Conservation (phyloP, 2,797 vertebrate genomes). For the Sebastes cheni region DNA sequence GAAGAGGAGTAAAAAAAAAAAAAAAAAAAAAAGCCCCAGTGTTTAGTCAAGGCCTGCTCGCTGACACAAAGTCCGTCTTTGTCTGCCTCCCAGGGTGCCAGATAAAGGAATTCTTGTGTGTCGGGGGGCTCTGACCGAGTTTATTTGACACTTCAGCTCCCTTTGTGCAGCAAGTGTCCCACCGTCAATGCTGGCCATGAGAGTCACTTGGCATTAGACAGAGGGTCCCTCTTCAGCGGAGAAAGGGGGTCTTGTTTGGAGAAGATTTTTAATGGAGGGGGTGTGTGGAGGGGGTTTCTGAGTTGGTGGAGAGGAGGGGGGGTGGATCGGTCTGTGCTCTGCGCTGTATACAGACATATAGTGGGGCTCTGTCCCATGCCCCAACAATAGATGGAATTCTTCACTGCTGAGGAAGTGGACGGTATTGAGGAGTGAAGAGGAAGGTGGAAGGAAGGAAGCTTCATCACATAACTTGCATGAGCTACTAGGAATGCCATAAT, state of each 20-base stretch:
- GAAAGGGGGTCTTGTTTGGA: conserved; percentile 94
- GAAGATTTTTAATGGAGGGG: conserved; percentile 87
- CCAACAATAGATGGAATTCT: conserved; percentile 87
- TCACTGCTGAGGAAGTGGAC: conserved; percentile 70
- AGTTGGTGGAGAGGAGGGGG: conserved; percentile 26
- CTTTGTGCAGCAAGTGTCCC: conserved; percentile 93
- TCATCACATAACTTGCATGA: neutral
- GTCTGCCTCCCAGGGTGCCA: conserved; percentile 86
- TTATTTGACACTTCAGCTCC: conserved; percentile 94
- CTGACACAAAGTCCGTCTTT: conserved; percentile 88
- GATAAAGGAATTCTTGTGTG: conserved; percentile 94
- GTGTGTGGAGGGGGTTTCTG: conserved; percentile 64
- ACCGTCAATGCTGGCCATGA: conserved; percentile 92
- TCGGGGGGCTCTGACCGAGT: conserved; percentile 86
- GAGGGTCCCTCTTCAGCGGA: conserved; percentile 96
- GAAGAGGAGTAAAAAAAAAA: conserved; percentile 40
- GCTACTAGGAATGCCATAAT: neutral
- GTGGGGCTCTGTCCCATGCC: conserved; percentile 88
- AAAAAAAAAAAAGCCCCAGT: conserved; percentile 58
- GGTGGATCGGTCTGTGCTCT: conserved; percentile 67
- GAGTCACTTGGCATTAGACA: conserved; percentile 94
- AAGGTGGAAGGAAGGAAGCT: conserved; percentile 1
- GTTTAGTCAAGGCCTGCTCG: conserved; percentile 85
- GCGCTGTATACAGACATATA: conserved; percentile 81
- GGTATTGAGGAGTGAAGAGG: neutral